Base-by-base conservation (phyloP, 2,113 vertebrate species). In the Gasterosteus aculeatus region DNA sequence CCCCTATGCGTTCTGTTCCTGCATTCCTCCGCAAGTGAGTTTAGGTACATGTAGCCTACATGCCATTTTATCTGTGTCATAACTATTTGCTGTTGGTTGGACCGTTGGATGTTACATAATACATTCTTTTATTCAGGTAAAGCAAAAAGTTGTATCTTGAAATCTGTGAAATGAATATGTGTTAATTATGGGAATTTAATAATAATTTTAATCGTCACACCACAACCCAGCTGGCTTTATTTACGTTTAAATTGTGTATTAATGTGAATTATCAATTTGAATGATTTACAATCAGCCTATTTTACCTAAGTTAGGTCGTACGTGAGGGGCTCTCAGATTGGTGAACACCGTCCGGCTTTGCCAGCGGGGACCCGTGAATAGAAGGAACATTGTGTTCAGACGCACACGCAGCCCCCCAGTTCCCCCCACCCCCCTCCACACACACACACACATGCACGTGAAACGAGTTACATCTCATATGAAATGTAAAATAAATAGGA, bases 341-440 rank as follows among this genome's bases (percentile, higher is more conserved):
- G 87, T 90, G 80, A 87, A 86, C 84, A 85, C 81, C 67, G 88
- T 87, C 82, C 88, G 85, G 78, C 83, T 90, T 85, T 88, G 86
- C 92, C 92, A 93, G 92, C 66, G 72, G 92, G 75, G 83, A 91
- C 90, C 89, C 86, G 79, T 90, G 90, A 94, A 93, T 91, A 92
- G 92, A 93, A 85, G 88, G 94, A 94, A 95, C 94, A 95, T 90
- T 89, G 90, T 95, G 94, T 95, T 93, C 93, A 90, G 73, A 80
- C 68, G 62, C 84, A 91, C 78, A 80, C 72, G 71, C 59, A 64
- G 62, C 66, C 64, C 68, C 42, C 58, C 66, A n/a, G 57, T 26
- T 57, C 62, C 67, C 67, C 75, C 69, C 69, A 64, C 51, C 73
- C 69, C 46, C 70, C 39, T 73, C 41, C 58, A 64, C 63, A 58